Conservation (phyloP, 2,888 invertebrate species). For the Arrhopalites spinosus region DNA sequence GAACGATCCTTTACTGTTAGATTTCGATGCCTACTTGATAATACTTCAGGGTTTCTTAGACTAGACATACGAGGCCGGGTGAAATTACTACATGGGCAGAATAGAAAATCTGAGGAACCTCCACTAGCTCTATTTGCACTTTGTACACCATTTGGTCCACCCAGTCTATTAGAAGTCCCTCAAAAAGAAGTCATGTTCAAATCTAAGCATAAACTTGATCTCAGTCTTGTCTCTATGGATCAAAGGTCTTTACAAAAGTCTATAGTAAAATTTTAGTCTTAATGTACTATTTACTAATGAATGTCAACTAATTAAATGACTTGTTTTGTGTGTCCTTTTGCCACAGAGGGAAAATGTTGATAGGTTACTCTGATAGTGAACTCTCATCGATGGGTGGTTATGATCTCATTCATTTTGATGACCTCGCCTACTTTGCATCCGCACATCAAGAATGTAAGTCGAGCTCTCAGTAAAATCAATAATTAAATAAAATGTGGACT, state of each 20-base stretch:
- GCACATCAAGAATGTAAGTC: slow-evolving; percentile 99
- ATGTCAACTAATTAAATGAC: no score
- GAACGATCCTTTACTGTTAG: slow-evolving; percentile 98
- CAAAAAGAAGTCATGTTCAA: slow-evolving; percentile 99
- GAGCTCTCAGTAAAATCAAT: not conserved
- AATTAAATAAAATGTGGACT: not conserved
- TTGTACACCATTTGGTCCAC: slow-evolving; percentile 98
- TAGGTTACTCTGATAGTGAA: slow-evolving; percentile 92
- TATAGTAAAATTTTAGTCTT: no score
- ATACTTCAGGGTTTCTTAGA: slow-evolving; percentile 98
- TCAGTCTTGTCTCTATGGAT: slow-evolving; percentile 96
- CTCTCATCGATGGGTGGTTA: slow-evolving; percentile 93
- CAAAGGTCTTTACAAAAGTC: slow-evolving; percentile 70
- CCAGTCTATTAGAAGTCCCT: slow-evolving; percentile 93
- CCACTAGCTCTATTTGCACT: slow-evolving; percentile 94
- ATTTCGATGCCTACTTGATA: slow-evolving; percentile 97
- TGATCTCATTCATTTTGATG: slow-evolving; percentile 96
- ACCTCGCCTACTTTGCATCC: slow-evolving; percentile 94
- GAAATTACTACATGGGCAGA: slow-evolving; percentile 94
- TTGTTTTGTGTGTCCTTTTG: not conserved
- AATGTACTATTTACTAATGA: no score
- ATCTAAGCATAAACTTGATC: slow-evolving; percentile 97
- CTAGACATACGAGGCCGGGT: slow-evolving; percentile 97
- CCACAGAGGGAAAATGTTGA: slow-evolving; percentile 87
- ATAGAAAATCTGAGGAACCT: slow-evolving; percentile 90